phyloP scores from a whole-genome alignment of 2,797 vertebrate species.

The Dendrocincla fuliginosa region DNA sequence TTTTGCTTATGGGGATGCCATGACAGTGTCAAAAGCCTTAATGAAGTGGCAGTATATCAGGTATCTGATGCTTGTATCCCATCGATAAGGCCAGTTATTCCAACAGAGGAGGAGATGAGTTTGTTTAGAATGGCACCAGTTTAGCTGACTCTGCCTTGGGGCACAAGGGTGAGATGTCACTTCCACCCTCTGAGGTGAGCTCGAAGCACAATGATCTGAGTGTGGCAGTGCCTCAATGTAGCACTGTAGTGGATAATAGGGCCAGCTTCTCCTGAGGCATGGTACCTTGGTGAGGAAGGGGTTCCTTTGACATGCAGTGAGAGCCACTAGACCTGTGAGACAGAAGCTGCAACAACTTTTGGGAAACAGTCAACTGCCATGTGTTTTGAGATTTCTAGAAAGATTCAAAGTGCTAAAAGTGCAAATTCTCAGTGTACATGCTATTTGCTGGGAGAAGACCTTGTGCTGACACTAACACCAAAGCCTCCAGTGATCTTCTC shows the following conservation, averaged over 20 bases:
- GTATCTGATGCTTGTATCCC: background rate
- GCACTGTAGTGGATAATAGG: background rate
- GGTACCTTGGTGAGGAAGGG: background rate
- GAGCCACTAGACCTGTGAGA: accelerated
- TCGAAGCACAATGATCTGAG: background rate
- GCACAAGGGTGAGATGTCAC: background rate
- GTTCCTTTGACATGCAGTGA: background rate
- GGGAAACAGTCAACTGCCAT: background rate
- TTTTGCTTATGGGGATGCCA: background rate
- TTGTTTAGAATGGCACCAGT: background rate
- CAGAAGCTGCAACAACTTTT: background rate
- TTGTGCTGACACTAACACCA: background rate
- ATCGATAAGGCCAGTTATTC: accelerated
- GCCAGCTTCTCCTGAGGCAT: background rate
- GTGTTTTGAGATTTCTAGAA: background rate
- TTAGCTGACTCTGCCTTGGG: background rate
- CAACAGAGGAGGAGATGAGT: background rate
- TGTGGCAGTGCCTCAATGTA: background rate
- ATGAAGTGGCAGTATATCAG: background rate
- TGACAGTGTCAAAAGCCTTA: background rate
- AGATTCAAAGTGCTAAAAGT: background rate
- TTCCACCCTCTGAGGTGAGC: background rate
- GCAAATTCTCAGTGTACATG: background rate
- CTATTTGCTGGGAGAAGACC: background rate
- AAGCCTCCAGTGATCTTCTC: background rate